phyloP scores from a whole-genome alignment of 1,140 invertebrate species.

The Brachionus manjavacas region DNA sequence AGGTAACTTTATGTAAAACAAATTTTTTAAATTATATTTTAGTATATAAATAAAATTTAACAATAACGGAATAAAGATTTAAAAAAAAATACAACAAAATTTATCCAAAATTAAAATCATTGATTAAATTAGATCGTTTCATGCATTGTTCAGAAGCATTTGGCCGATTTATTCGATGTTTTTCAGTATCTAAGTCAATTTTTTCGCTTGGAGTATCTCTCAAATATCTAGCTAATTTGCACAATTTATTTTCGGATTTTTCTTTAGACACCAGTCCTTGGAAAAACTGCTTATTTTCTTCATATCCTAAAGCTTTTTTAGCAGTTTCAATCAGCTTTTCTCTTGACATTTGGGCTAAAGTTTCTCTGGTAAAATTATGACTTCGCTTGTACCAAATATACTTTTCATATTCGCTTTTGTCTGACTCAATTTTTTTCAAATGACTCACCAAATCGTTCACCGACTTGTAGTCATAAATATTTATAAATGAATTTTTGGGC shows the following conservation, averaged over 20 bases:
- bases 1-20: no score
- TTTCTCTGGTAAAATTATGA: constrained; percentile 6
- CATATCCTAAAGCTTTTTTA: not conserved
- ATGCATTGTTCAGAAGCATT: not conserved
- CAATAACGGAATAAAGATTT: not conserved
- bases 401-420: constrained; percentile 38
- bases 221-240: constrained; percentile 15
- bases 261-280: constrained; percentile 9
- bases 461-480: constrained; percentile 40
- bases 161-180: not conserved
- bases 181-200: not conserved
- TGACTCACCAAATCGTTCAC: constrained; percentile 21
- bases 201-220: not conserved
- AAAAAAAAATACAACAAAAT: not conserved
- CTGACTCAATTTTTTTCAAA: constrained; percentile 3
- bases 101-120: not conserved
- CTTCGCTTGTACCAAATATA: constrained; percentile 2
- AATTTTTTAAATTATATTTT: no score
- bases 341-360: not conserved
- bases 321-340: not conserved
- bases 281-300: constrained; percentile 8
- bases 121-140: constrained; percentile 6
- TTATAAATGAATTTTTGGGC: constrained; percentile 30
- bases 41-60: not conserved
- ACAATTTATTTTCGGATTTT: constrained; percentile 39